These are phyloP conservation scores for Tapirus terrestris DNA, from an alignment of 2,113 vertebrate genomes.

Conservation along the genomic window DNA sequence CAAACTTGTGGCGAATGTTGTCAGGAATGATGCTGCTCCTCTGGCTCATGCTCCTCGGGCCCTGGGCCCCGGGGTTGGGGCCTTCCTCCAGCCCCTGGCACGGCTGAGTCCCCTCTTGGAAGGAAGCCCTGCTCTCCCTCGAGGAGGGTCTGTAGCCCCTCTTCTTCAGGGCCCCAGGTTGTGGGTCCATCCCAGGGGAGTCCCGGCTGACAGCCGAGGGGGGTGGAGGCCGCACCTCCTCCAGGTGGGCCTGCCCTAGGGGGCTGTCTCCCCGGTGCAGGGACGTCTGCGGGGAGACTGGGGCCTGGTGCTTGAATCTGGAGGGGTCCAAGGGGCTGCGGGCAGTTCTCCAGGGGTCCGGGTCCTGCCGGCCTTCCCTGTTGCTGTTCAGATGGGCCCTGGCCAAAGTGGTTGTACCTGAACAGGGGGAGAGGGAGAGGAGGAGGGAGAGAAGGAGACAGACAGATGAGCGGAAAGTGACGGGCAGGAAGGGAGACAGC, in stretches of 20 bases:
- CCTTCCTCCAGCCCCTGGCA: background rate
- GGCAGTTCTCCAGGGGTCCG: background rate
- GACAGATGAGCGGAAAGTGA: background rate
- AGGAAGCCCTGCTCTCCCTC: background rate
- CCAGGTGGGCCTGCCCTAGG: background rate
- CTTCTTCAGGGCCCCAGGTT: background rate
- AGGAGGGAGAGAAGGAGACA: background rate
- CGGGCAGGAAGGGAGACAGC: background rate
- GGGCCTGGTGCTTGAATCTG: conserved; percentile 17
- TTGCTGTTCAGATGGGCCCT: background rate
- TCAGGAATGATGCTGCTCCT: conserved; percentile 12
- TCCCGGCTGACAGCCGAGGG: background rate
- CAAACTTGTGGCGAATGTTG: conserved; percentile 82
- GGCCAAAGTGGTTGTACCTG: conserved; percentile 52
- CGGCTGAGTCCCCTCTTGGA: background rate
- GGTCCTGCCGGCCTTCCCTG: conserved; percentile 42
- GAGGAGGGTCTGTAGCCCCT: background rate
- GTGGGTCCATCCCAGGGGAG: background rate
- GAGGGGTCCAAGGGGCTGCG: background rate
- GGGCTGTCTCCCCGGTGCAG: background rate
- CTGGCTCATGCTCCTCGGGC: background rate
- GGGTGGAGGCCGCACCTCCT: background rate
- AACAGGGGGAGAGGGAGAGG: background rate
- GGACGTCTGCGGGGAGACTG: background rate
- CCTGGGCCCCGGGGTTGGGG: background rate